Base-by-base conservation (phyloP, 2,797 vertebrate species). In the Knipowitschia caucasica region DNA sequence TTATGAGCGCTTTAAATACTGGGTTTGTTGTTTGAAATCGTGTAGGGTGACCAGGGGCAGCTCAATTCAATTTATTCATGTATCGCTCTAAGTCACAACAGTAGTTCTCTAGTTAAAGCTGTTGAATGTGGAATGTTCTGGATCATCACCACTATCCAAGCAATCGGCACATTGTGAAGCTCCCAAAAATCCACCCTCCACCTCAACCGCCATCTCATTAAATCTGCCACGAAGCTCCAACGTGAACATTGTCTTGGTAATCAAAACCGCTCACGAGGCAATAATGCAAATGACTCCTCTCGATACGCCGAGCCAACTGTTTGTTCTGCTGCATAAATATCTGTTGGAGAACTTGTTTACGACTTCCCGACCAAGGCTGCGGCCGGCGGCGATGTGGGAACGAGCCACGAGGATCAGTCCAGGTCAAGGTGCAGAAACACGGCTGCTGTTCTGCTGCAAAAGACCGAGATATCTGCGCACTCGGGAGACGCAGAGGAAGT, bases 401-500 rank as follows among this genome's bases (percentile, higher is more conserved):
- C 29, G 21, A 62, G 50, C 69, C 45, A 59, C 50, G 31, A 68
- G 69, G 66, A 72, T 56, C 27, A 29, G 54, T 64, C 64, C 78
- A 81, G 76, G 78, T 81, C 75, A 78, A 12, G 26, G 44, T 29
- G 9, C 25, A 18, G 50, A 11, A 59, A 36, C 31, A 52, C 63
- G 53, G 59, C 69, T 47, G 65, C 57, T 73, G 53, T 25, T 47
- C 50, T 2, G 1, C n/a, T 1, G n/a, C 5, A 51, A 9, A 26
- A 47, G 21, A 62, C 64, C 1, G 10, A 2, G 4, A 53, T 52
- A 47, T 36, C 59, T 65, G 35, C 51, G n/a, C n/a, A n/a, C 77
- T 69, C 64, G 1, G 1, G 69, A 77, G 73, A 70, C 54, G 14
- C 10, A 4, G 64, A 75, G 67, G 69, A 73, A 67, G 56, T 33